Percentiles rank a stretch among this genome's conserved stretches.
Conservation (phyloP, 2,797 vertebrate species). For the Mormyrus proboscirostris region DNA sequence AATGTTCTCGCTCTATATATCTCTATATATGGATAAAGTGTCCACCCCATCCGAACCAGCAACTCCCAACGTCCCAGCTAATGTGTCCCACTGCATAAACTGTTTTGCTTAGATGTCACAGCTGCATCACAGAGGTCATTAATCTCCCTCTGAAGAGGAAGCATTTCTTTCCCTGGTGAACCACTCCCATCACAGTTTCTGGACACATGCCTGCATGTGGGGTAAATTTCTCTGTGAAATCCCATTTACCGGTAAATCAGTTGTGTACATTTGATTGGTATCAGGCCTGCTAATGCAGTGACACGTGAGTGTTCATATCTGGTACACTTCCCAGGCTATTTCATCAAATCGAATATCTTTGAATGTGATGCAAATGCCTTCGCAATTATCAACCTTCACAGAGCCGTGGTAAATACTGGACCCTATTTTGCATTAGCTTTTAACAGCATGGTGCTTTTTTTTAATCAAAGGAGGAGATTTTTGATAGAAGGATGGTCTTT, state of each 20-base stretch:
- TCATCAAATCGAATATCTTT: constrained; percentile 11
- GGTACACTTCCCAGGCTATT: background rate
- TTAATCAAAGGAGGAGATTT: background rate
- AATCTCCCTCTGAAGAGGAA: constrained; percentile 17
- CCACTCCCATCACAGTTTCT: background rate
- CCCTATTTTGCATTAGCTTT: constrained; percentile 5
- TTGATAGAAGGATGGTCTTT: background rate
- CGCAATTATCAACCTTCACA: background rate
- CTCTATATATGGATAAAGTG: constrained; percentile 10
- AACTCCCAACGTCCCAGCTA: background rate
- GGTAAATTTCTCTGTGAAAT: background rate
- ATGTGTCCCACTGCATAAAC: constrained; percentile 24
- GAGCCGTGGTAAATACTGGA: background rate
- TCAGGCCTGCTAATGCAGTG: background rate
- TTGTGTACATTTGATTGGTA: constrained; percentile 14
- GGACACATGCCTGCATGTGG: background rate
- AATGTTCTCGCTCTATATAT: background rate
- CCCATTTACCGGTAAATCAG: background rate
- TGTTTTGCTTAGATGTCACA: constrained; percentile 24
- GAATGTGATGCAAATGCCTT: constrained; percentile 16
- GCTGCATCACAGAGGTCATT: constrained; percentile 23
- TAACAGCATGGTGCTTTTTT: constrained; percentile 8
- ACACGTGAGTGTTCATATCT: background rate
- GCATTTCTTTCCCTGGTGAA: background rate
- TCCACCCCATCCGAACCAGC: background rate